These are phyloP conservation scores for human DNA, from an alignment of 2,113 vertebrate genomes.

Conservation along the genomic window GRCh38 chr9:82115001-82115500, in stretches of 20 bases:
- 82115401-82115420: slow-evolving; percentile 13
- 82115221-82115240: not conserved
- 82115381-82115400: not conserved
- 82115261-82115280: not conserved
- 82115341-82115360: not conserved
- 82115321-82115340: not conserved
- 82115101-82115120: not conserved
- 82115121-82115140: not conserved
- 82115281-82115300: not conserved
- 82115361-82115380: not conserved
- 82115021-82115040: not conserved
- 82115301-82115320: not conserved
- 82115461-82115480: slow-evolving; percentile 38
- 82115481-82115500: slow-evolving; percentile 20
- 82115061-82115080: not conserved
- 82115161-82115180: not conserved
- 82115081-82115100: not conserved
- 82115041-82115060: not conserved
- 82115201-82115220: not conserved
- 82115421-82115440: slow-evolving; percentile 26
- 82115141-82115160: not conserved
- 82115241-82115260: not conserved
- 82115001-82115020: not conserved
- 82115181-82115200: not conserved
- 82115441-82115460: slow-evolving; percentile 14